Evolutionary conservation across 2,888 invertebrate genomes (phyloP), one percentile per base, ranked within the genome.

Genomic region (Pseudococcus viburni): DNA sequence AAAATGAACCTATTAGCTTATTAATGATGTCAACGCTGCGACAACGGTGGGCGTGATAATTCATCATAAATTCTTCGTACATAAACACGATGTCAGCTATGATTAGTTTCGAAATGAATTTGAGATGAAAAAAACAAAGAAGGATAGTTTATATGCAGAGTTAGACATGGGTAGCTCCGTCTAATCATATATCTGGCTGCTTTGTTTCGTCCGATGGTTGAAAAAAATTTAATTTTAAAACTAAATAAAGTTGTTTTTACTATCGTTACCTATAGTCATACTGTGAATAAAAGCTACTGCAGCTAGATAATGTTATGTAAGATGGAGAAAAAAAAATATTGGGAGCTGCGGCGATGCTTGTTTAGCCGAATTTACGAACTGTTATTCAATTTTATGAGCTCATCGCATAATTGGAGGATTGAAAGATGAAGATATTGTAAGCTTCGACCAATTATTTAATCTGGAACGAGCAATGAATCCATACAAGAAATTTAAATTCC

Each of bases 1-100:
- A 83, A 83, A 83, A 46, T 46, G 80, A 83, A 83, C 80, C 80
- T 83, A 83, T 83, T 83, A 83, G 46, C 80, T 83, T 83, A 83
- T 83, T 83, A 83, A 83, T 83, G 80, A 46, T 83, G 80, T 83
- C 80, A 83, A 83, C 80, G 12, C 26, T 73, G 80, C 4, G 22
- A 83, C 42, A 83, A 83, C 80, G 46, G 80, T 46, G 73, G 73
- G 73, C 73, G 73, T 73, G 73, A 33, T 73, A 73, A 73, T 73
- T 73, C 80, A 46, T 83, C 80, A 42, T 83, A 73, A 73, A 83
- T 83, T 83, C 80, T 46, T 77, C 77, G 77, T 77, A 22, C n/a
- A 80, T 46, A 26, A 22, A 42, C 1, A n/a, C 80, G 5, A 12
- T 12, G 46, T 83, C 80, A 83, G 80, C 80, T 83, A 83, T 83